These are phyloP conservation scores for Copsychus sechellarum DNA, from an alignment of 2,113 vertebrate species.

Conservation along the genomic window DNA sequence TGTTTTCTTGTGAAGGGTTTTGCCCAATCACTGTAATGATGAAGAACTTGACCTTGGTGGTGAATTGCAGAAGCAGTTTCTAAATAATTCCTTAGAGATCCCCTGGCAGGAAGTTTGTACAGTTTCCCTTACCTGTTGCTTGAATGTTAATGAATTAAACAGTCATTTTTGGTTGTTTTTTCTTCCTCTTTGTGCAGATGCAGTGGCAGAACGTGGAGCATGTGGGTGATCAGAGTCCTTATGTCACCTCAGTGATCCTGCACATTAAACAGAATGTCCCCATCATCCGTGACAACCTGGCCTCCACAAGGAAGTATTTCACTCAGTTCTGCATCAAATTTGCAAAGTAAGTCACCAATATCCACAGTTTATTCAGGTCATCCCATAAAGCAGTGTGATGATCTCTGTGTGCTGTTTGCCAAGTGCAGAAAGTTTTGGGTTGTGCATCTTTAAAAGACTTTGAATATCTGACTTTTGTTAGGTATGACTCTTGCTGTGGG, in stretches of 20 bases:
- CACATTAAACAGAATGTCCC: constrained; percentile 99
- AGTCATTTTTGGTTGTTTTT: not conserved
- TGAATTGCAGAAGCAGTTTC: not conserved
- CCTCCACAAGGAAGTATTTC: constrained; percentile 97
- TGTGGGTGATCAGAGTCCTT: constrained; percentile 97
- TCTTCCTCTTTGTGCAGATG: constrained; percentile 81
- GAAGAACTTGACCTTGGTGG: not conserved
- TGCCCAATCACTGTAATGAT: not conserved
- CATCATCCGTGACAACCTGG: constrained; percentile 95
- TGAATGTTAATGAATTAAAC: constrained; percentile 8
- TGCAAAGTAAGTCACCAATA: constrained; percentile 83
- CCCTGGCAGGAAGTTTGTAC: constrained; percentile 7
- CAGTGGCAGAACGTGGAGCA: constrained; percentile 99
- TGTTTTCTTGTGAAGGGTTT: not conserved
- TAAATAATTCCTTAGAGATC: not conserved
- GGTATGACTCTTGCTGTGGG: not conserved
- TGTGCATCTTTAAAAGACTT: not conserved
- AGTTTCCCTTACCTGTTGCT: not conserved
- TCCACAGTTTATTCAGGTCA: accelerated
- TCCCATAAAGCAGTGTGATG: not conserved
- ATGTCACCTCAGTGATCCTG: constrained; percentile 97
- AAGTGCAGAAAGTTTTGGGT: not conserved
- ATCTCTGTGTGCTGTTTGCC: not conserved
- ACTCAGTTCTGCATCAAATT: constrained; percentile 99
- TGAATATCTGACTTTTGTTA: not conserved